Evolutionary conservation across 2,888 invertebrate species (phyloP).

Genomic region (Proisotoma minuta): DNA sequence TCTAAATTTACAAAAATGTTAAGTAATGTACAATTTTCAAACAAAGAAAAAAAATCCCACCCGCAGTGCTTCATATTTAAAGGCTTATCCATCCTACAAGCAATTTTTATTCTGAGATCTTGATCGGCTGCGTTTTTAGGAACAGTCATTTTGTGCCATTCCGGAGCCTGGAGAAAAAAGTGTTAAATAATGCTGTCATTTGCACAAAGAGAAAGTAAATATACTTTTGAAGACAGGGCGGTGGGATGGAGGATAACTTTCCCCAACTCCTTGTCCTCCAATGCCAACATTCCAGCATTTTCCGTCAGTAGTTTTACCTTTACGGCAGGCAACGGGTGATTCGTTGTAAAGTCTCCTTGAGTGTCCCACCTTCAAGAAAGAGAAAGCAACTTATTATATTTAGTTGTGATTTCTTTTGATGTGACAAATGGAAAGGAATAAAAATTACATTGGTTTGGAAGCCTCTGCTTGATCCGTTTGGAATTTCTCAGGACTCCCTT

Average conservation of each 20-base stretch:
- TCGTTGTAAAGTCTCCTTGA: slow-evolving; percentile 98
- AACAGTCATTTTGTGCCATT: slow-evolving; percentile 97
- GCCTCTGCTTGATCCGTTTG: slow-evolving; percentile 99
- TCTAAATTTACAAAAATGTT: slow-evolving; percentile 52
- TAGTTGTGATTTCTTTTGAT: too few relatives aligned
- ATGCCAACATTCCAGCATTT: slow-evolving; percentile 92
- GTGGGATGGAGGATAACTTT: slow-evolving; percentile 85
- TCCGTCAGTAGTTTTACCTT: slow-evolving; percentile 98
- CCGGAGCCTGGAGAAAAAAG: slow-evolving; percentile 64
- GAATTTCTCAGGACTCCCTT: slow-evolving; percentile 95
- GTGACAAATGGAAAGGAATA: slow-evolving; percentile 3
- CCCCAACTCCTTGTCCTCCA: slow-evolving; percentile 97
- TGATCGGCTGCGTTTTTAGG: slow-evolving; percentile 93
- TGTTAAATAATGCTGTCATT: neutral
- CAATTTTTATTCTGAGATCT: slow-evolving; percentile 93
- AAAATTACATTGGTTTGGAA: slow-evolving; percentile 85
- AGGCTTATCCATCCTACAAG: slow-evolving; percentile 97
- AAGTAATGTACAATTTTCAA: neutral
- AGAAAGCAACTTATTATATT: neutral
- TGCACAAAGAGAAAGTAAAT: slow-evolving; percentile 11
- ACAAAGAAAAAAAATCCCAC: slow-evolving; percentile 51
- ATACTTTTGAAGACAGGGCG: slow-evolving; percentile 77
- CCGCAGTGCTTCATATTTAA: slow-evolving; percentile 99
- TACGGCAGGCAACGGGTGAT: slow-evolving; percentile 91
- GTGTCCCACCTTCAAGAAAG: slow-evolving; percentile 84